phyloP scores from a whole-genome alignment of 2,797 vertebrate genomes.

The Coregonus suidteri region DNA sequence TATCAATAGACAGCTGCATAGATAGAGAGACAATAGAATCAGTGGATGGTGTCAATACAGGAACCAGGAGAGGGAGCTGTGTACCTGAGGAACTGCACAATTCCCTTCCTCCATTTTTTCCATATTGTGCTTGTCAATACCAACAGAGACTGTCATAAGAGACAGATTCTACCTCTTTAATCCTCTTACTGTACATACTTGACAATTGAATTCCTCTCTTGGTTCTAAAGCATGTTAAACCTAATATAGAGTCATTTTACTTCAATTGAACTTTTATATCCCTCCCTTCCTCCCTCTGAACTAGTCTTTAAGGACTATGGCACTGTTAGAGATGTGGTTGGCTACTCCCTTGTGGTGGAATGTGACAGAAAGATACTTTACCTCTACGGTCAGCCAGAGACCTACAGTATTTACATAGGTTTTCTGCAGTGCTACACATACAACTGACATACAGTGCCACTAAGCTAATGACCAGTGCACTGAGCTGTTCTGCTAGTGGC shows the following conservation, averaged over 20 bases:
- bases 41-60: too few relatives aligned
- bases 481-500: not conserved
- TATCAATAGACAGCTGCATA: too few relatives aligned
- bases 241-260: not conserved
- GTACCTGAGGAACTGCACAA: not conserved
- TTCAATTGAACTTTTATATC: not conserved
- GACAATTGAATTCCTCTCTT: not conserved
- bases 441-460: not conserved
- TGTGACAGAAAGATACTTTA: not conserved
- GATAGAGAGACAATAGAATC: not conserved
- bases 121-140: not conserved
- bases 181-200: not conserved
- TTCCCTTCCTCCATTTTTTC: not conserved
- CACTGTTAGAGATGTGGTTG: not conserved
- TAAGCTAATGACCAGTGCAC: not conserved
- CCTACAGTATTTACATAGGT: not conserved
- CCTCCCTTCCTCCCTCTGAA: not conserved
- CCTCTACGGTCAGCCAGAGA: not conserved
- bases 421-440: not conserved
- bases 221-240: not conserved
- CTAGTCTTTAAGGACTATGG: not conserved
- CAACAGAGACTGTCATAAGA: not conserved
- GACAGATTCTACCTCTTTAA: not conserved
- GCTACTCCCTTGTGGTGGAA: conserved; percentile 2
- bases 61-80: conserved; percentile 8